Percentiles rank a stretch among this genome's conserved stretches.
These are phyloP conservation scores for Bungarus multicinctus DNA, from an alignment of 2,113 vertebrate genomes.

Conservation along the genomic window DNA sequence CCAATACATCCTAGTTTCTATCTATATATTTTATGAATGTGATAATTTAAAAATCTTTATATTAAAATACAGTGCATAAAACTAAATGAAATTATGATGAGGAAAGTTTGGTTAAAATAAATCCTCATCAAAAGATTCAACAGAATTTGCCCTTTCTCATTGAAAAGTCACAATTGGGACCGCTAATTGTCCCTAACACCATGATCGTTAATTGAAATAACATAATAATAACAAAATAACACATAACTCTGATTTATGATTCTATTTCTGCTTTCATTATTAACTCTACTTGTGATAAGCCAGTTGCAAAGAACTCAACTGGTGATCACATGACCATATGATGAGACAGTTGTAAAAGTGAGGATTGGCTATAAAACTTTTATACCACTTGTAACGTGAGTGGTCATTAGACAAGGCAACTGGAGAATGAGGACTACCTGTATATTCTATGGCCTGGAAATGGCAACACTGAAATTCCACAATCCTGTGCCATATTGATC, in stretches of 20 bases:
- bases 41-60: background rate
- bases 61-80: background rate
- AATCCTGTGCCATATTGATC: background rate
- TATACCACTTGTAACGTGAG: background rate
- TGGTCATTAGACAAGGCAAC: background rate
- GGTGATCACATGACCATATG: background rate
- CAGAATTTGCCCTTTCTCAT: background rate
- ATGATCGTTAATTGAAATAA: background rate
- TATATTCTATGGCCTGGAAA: background rate
- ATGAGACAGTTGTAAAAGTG: background rate
- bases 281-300: background rate
- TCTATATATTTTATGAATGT: background rate
- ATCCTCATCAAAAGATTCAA: background rate
- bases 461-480: background rate
- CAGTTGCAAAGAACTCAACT: background rate
- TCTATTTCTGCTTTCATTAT: background rate
- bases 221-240: too few species aligned
- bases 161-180: background rate
- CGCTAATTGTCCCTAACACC: background rate
- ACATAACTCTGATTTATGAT: background rate
- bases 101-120: background rate
- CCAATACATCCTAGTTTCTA: background rate
- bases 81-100: background rate
- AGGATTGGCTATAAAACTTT: background rate
- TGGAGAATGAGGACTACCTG: background rate